A percentile compares a stretch with the other conserved stretches of the same genome.
These are phyloP conservation scores for Anastrepha obliqua DNA, from an alignment of 1,140 invertebrate species.

Conservation along the genomic window DNA sequence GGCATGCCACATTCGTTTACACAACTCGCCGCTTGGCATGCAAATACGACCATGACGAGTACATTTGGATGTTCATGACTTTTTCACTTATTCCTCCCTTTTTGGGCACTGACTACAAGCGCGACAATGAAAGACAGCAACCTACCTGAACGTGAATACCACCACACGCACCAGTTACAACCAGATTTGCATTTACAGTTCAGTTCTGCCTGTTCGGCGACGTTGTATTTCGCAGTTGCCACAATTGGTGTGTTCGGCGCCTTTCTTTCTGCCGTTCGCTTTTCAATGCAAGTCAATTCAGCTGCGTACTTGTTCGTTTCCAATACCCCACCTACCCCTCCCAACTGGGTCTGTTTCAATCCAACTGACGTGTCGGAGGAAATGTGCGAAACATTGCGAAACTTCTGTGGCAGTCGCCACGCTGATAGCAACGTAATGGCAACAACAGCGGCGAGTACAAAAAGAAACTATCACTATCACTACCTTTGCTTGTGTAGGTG, in stretches of 20 bases:
- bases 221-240: not conserved
- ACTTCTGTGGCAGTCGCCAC: constrained; percentile 12
- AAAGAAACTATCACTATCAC: too few species aligned
- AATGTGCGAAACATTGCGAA: constrained; percentile 51
- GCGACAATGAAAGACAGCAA: not conserved
- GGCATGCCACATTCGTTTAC: constrained; percentile 21
- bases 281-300: not conserved
- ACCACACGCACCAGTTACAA: not conserved
- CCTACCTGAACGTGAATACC: constrained; percentile 17
- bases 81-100: not conserved
- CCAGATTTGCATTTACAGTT: not conserved
- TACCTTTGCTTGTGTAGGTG: too few species aligned
- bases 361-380: constrained; percentile 40
- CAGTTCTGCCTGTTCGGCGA: not conserved
- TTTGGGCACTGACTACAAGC: not conserved
- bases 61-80: not conserved
- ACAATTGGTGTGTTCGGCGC: not conserved
- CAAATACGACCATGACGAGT: not conserved
- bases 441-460: not conserved
- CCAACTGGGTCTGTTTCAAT: not conserved
- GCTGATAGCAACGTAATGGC: not conserved
- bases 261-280: not conserved
- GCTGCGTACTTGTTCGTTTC: not conserved
- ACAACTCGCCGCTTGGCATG: not conserved
- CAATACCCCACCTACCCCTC: not conserved